A percentile compares a stretch with the other conserved stretches of the same genome.
These are phyloP conservation scores for Theretra japonica DNA, from an alignment of 2,888 invertebrate genomes.

Conservation along the genomic window DNA sequence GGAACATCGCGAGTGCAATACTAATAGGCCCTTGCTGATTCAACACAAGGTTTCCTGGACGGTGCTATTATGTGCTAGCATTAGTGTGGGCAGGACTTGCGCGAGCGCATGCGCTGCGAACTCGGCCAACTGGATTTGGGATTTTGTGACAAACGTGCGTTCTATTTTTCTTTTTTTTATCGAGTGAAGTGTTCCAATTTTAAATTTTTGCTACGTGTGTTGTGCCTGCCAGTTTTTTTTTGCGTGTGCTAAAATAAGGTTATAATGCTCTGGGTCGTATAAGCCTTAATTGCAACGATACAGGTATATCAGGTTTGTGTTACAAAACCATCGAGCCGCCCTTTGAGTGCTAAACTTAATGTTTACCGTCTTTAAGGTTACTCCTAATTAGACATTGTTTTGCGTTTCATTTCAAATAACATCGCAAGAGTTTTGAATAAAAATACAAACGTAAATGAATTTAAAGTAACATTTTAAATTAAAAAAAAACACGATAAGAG, in stretches of 20 bases:
- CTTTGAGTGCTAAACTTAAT: not conserved
- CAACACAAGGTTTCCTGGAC: constrained; percentile 66
- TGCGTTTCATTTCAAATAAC: not conserved
- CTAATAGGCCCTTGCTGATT: constrained; percentile 66
- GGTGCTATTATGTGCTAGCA: constrained; percentile 59
- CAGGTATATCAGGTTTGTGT: not conserved
- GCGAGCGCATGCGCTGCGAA: constrained; percentile 49
- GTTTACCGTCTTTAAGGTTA: constrained; percentile 1
- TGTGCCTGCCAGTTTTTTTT: not conserved
- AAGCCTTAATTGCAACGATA: not conserved
- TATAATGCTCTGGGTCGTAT: not conserved
- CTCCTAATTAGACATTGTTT: not conserved
- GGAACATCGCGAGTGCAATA: constrained; percentile 60
- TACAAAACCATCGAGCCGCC: not conserved
- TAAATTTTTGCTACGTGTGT: constrained; percentile 34
- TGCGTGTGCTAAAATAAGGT: not conserved
- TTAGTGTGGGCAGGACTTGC: constrained; percentile 69
- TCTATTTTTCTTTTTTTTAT: constrained; percentile 26
- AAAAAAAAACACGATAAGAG: constrained; percentile 24
- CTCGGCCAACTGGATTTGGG: constrained; percentile 39
- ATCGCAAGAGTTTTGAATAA: not conserved
- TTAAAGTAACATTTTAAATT: not conserved
- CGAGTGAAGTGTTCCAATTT: constrained; percentile 49
- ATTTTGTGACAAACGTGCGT: constrained; percentile 40
- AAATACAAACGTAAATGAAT: not conserved